phyloP scores from a whole-genome alignment of 2,113 vertebrate genomes.

The Prunella fulvescens region DNA sequence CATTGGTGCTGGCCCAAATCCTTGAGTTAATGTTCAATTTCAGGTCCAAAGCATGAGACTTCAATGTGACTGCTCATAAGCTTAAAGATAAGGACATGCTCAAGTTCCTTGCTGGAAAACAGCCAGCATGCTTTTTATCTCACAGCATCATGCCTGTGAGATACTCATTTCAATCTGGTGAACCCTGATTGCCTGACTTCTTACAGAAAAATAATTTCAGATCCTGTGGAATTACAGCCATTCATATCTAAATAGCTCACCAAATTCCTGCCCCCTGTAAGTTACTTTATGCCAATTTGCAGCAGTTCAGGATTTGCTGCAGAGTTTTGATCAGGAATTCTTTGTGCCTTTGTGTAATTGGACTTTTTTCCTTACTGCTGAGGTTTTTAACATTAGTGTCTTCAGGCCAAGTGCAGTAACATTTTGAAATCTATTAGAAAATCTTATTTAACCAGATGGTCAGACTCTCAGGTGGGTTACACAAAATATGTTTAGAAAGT shows the following conservation, averaged over 20 bases:
- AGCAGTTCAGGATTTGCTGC: not conserved
- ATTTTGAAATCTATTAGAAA: not conserved
- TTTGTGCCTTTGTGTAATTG: not conserved
- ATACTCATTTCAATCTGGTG: slow-evolving; percentile 8
- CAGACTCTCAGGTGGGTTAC: not conserved
- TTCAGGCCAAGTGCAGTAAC: not conserved
- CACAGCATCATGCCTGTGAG: slow-evolving; percentile 2
- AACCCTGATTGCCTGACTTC: not conserved
- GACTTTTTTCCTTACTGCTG: not conserved
- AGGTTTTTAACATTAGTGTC: not conserved
- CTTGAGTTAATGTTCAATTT: slow-evolving; percentile 38
- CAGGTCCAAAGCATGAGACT: not conserved
- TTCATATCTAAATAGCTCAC: not conserved
- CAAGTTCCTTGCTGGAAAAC: slow-evolving; percentile 16
- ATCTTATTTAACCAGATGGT: not conserved
- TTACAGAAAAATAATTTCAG: not conserved
- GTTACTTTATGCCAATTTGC: not conserved
- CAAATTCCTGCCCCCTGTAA: not conserved
- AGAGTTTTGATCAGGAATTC: not conserved
- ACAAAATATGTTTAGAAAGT: not conserved
- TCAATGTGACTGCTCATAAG: not conserved
- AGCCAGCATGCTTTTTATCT: slow-evolving; percentile 6
- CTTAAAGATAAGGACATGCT: slow-evolving; percentile 47
- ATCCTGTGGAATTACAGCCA: not conserved
- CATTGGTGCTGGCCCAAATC: not conserved